These are phyloP conservation scores for Lonchura striata DNA, from an alignment of 2,113 vertebrate genomes.

Conservation along the genomic window DNA sequence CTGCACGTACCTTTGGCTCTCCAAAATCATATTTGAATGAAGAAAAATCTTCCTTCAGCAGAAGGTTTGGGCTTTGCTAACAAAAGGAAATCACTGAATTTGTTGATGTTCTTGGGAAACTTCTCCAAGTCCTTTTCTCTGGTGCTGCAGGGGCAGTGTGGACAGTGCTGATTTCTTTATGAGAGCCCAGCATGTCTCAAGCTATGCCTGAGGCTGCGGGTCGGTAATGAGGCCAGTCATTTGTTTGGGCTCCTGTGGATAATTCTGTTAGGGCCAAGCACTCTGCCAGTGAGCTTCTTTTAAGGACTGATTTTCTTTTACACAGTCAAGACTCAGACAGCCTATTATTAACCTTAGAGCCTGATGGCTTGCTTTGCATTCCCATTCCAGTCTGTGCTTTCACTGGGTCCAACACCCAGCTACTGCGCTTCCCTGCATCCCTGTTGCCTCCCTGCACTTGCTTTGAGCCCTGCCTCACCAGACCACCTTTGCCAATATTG, in stretches of 20 bases:
- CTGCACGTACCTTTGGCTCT: background rate
- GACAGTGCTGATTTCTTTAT: background rate
- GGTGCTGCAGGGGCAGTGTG: background rate
- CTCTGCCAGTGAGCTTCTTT: constrained; percentile 2
- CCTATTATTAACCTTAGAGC: constrained; percentile 5
- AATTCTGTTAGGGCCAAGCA: background rate
- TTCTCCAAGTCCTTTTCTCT: background rate
- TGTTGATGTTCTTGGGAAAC: background rate
- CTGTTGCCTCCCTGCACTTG: background rate
- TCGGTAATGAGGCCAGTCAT: background rate
- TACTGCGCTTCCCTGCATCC: background rate
- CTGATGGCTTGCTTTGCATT: background rate
- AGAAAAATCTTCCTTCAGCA: background rate
- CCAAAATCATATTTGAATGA: background rate
- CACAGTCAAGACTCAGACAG: background rate
- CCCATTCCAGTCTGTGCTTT: background rate
- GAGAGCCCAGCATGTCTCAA: background rate
- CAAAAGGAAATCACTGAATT: background rate
- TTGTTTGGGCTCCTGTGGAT: background rate
- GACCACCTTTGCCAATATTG: background rate
- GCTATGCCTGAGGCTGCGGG: background rate
- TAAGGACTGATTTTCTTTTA: constrained; percentile 5
- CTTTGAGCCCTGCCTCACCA: background rate
- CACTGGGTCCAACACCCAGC: background rate
- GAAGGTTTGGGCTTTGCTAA: background rate